phyloP scores from a whole-genome alignment of 2,888 invertebrate genomes.

The Syrphus vitripennis region DNA sequence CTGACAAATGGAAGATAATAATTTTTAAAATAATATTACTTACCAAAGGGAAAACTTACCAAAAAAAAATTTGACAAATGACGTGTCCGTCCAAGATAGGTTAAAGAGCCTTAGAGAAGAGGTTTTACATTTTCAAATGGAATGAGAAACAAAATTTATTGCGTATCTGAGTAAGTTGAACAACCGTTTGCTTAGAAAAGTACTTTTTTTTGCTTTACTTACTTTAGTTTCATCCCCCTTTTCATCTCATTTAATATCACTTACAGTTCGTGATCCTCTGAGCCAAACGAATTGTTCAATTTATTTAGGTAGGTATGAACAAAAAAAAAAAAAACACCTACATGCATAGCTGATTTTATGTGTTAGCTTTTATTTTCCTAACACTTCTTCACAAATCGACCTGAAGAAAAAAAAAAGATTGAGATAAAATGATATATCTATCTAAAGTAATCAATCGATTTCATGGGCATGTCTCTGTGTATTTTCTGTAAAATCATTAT shows the following conservation, averaged over 20 bases:
- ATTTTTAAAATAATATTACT: not conserved
- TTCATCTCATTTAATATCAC: constrained; percentile 1
- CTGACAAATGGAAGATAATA: not conserved
- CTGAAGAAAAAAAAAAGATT: constrained; percentile 13
- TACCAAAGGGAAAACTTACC: not conserved
- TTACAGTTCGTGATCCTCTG: not conserved
- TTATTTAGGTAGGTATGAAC: not conserved
- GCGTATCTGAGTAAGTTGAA: not conserved
- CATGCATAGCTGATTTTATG: not conserved
- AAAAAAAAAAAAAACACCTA: too few relatives aligned
- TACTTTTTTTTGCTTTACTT: not conserved
- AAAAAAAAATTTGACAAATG: not conserved
- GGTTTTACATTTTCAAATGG: not conserved
- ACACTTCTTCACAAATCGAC: constrained; percentile 21
- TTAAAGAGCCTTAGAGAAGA: not conserved
- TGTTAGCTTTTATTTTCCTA: not conserved
- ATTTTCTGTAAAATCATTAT: constrained; percentile 28
- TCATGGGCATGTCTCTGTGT: constrained; percentile 4
- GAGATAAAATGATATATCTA: not conserved
- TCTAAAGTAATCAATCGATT: constrained; percentile 54
- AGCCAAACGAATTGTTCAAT: constrained; percentile 8
- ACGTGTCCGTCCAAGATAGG: too few relatives aligned
- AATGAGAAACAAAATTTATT: not conserved
- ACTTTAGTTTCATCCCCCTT: not conserved
- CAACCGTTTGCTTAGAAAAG: not conserved